Evolutionary conservation across 1,140 invertebrate species (phyloP), one percentile per base, ranked within the genome.

Genomic region (Luehdorfia chinensis): DNA sequence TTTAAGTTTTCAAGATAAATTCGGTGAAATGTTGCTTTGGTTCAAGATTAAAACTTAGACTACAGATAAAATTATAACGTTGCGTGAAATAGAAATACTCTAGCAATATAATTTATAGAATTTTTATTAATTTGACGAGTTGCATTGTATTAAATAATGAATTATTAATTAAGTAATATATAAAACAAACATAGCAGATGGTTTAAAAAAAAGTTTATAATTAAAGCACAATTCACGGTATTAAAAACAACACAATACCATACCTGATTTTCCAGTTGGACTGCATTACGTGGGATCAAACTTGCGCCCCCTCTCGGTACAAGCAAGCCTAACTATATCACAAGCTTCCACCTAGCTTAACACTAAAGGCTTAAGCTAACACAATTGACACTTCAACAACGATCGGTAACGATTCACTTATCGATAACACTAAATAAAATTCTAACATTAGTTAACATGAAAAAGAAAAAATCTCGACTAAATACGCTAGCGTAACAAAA

Each of bases 391-490:
- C 61, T 72, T 71, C 69, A 74, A 79, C 74, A 78, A 76, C 63
- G 62, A 77, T 70, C 67, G 73, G 75, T 83, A 84, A 79, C 75
- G 49, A 59, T 53, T 66, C 70, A 65, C 63, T 72, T 75, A 69
- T 44, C 51, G 37, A 64, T 59, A 74, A 69, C 66, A 62, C 73
- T 75, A 78, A 78, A 83, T 83, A 85, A 81, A 83, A 77, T 54
- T 79, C 67, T 83, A 80, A 77, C 73, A 84, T 75, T 80, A 83
- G 66, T 83, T 81, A 85, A 83, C 78, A 77, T 73, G 59, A 76
- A 70, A 73, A 55, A 59, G 70, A 62, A 75, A 71, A 77, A 72
- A 76, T 78, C 63, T 79, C 60, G 59, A 70, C 63, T 75, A 69
- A 61, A 41, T 33, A 75, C 63, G 68, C 67, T 47, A 68, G 69